Conservation (phyloP, 2,888 invertebrate genomes). For the Ferrisia virgata region DNA sequence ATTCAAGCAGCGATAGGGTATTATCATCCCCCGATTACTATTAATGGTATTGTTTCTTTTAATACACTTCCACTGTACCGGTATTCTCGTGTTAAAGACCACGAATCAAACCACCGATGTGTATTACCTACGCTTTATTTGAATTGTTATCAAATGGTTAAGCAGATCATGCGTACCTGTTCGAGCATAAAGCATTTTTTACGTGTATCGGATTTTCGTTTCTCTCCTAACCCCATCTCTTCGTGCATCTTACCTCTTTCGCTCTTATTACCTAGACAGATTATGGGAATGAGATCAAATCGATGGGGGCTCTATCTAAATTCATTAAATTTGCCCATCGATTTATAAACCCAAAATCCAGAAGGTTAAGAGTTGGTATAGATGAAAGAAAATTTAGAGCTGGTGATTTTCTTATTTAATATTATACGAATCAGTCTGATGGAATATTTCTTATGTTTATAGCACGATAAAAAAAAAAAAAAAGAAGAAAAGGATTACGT, state of each 20-base stretch:
- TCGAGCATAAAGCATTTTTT: conserved; percentile 39
- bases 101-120: conserved; percentile 34
- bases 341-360: not conserved
- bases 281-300: not conserved
- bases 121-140: conserved; percentile 4
- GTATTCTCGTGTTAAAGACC: conserved; percentile 32
- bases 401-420: not conserved
- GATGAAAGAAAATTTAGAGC: not conserved
- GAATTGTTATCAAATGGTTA: not conserved
- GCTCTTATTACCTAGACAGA: not conserved
- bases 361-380: not conserved
- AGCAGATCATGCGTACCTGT: conserved; percentile 42
- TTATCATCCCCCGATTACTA: conserved; percentile 43
- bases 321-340: conserved; percentile 15
- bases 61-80: conserved; percentile 32
- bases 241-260: not conserved
- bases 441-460: not conserved
- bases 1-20: conserved; percentile 28
- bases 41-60: conserved; percentile 37
- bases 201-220: conserved; percentile 9
- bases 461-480: no score
- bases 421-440: not conserved
- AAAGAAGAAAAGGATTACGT: not conserved
- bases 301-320: conserved; percentile 10
- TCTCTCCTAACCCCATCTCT: not conserved